Base-by-base conservation (phyloP, 2,888 invertebrate genomes). In the Ephialtes manifestator region DNA sequence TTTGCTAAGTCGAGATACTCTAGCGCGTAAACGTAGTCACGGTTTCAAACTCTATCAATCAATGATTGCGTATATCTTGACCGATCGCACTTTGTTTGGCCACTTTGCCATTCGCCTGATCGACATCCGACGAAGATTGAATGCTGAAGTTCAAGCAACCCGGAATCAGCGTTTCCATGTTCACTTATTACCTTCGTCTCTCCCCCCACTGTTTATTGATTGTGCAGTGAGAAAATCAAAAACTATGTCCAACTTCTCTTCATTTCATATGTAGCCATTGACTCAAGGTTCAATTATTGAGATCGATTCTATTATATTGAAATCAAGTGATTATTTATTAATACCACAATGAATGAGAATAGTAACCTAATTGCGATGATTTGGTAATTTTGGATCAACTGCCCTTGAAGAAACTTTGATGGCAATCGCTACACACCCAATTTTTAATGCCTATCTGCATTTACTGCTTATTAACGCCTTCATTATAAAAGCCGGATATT, bases 121-220 rank as follows among this genome's bases (percentile, higher is more conserved):
- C 58, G 58, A 58, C 13, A 58, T 24, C 10, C 58, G 51, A 51
- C 58, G 28, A 28, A 28, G 58, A 58, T 20, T 58, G 58, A 28
- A 28, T 28, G 58, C 11, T 24, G 20, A 28, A 58, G 24, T 58
- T 28, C 13, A 18, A 51, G 51, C 18, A 18, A 51, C n/a, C 51
- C 51, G 51, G 51, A 51, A 58, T 58, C 24, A 28, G 28, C 8
- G 20, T 28, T 58, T 58, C 58, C 58, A 8, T 20, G 58, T 58
- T 28, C 20, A 58, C 55, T 55, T 20, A 20, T 24, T 24, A 11
- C 58, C 24, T 28, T 20, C 24, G 10, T 55, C 10, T 11, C n/a
- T n/a, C n/a, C n/a, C 51, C 1, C 35, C 8, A 0, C 8, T 4
- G 4, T 39, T 39, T 39, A 39, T 39, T 10, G 39, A 4, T 39